Conservation (phyloP, 2,888 invertebrate species). For the Metopia argyrocephala region DNA sequence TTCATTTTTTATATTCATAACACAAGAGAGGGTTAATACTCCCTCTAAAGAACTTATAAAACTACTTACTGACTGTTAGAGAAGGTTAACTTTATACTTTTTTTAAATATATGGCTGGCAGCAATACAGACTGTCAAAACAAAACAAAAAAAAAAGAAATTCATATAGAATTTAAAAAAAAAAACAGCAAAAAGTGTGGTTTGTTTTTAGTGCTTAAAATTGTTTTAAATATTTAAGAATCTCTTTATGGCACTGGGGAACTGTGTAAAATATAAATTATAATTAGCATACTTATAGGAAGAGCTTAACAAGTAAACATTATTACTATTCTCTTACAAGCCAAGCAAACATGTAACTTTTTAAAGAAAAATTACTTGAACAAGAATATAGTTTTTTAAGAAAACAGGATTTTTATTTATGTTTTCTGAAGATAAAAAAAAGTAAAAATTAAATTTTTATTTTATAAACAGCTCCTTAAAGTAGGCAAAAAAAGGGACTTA, state of each 20-base stretch:
- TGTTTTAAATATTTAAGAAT: slow-evolving; percentile 34
- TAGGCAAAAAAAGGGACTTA: not conserved
- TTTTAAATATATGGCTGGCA: not conserved
- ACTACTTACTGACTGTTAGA: not conserved
- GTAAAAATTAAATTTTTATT: too few relatives aligned
- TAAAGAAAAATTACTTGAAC: too few relatives aligned
- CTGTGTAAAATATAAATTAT: not conserved
- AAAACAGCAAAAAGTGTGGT: too few relatives aligned
- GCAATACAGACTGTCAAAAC: not conserved
- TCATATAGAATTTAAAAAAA: too few relatives aligned
- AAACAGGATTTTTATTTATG: not conserved
- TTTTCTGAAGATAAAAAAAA: not conserved
- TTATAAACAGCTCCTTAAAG: not conserved
- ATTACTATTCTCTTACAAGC: too few relatives aligned
- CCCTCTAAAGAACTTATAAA: not conserved
- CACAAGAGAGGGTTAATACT: slow-evolving; percentile 29
- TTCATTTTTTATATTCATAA: not conserved
- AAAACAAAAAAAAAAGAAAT: not conserved
- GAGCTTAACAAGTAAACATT: not conserved
- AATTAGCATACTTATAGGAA: slow-evolving; percentile 31
- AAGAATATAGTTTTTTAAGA: too few relatives aligned
- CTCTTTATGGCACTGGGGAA: not conserved
- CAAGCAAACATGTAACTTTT: too few relatives aligned
- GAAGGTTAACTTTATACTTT: slow-evolving; percentile 27
- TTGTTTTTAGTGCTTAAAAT: slow-evolving; percentile 20